phyloP scores from a whole-genome alignment of 37 sponge, comb jelly and placozoan genomes.

The Mnemiopsis leidyi region DNA sequence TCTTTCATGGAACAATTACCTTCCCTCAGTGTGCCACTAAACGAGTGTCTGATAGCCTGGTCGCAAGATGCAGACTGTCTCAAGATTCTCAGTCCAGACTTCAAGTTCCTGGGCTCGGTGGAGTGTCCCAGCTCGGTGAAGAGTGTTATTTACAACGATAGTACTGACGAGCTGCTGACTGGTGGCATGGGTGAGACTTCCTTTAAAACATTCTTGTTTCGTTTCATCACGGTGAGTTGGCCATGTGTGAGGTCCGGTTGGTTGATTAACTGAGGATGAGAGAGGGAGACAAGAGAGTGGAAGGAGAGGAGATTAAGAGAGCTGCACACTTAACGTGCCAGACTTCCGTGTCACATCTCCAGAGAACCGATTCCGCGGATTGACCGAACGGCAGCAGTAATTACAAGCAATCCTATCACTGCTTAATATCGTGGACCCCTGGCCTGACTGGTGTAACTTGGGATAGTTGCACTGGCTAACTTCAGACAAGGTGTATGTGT shows the following conservation, averaged over 20 bases:
- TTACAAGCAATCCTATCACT: not conserved
- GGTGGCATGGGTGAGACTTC: not conserved
- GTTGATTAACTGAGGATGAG: not conserved
- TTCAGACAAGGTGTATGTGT: too few species aligned
- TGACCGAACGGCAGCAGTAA: not conserved
- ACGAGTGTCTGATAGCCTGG: slow-evolving; percentile 58
- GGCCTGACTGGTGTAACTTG: too few species aligned
- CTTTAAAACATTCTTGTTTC: not conserved
- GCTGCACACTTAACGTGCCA: not conserved
- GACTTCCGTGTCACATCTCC: not conserved
- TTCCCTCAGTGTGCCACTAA: slow-evolving; percentile 12
- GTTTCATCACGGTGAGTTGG: not conserved
- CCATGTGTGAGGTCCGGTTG: not conserved
- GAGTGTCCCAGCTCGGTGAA: slow-evolving; percentile 36
- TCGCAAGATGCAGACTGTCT: not conserved
- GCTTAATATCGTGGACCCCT: not conserved
- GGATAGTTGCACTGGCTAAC: too few species aligned
- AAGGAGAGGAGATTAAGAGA: not conserved
- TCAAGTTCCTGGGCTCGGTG: slow-evolving; percentile 48
- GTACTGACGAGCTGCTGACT: slow-evolving; percentile 45
- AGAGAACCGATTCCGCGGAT: not conserved
- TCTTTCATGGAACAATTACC: too few species aligned
- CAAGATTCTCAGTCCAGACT: slow-evolving; percentile 21
- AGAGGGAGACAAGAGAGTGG: not conserved
- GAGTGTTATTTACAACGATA: slow-evolving; percentile 39